Percentiles rank a stretch among this genome's conserved stretches.
Conservation (phyloP, 2,797 vertebrate genomes). For the Parambassis ranga region DNA sequence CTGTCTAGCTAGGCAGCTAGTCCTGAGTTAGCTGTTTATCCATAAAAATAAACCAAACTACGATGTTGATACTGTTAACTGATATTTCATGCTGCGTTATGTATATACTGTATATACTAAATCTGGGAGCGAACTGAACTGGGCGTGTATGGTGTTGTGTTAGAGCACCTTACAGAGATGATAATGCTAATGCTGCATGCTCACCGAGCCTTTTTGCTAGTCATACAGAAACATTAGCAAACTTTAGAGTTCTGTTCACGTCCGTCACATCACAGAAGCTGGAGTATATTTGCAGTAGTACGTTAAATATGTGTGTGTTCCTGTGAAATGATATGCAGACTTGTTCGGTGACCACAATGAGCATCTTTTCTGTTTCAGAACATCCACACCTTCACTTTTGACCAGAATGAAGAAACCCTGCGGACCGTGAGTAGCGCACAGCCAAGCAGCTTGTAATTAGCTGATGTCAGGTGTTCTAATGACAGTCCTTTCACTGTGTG, state of each 20-base stretch:
- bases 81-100: not conserved
- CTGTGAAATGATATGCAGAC: not conserved
- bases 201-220: too few relatives aligned
- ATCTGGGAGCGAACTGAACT: not conserved
- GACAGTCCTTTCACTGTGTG: not conserved
- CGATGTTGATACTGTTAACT: not conserved
- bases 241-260: too few relatives aligned
- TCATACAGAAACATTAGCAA: too few relatives aligned
- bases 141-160: not conserved
- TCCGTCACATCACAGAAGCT: rapidly evolving
- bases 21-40: not conserved
- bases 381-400: conserved; percentile 88
- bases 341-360: not conserved
- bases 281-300: not conserved
- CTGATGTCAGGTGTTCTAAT: not conserved
- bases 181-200: conserved; percentile 21
- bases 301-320: not conserved
- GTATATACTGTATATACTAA: not conserved
- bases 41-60: not conserved
- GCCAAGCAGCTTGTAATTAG: not conserved
- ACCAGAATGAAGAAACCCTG: conserved; percentile 88
- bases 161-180: not conserved
- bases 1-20: conserved; percentile 20
- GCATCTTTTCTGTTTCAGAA: conserved; percentile 81
- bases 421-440: conserved; percentile 84